A percentile compares a stretch with the other conserved stretches of the same genome.
phyloP scores from a whole-genome alignment of 2,888 invertebrate genomes.

The Callimorpha dominula region DNA sequence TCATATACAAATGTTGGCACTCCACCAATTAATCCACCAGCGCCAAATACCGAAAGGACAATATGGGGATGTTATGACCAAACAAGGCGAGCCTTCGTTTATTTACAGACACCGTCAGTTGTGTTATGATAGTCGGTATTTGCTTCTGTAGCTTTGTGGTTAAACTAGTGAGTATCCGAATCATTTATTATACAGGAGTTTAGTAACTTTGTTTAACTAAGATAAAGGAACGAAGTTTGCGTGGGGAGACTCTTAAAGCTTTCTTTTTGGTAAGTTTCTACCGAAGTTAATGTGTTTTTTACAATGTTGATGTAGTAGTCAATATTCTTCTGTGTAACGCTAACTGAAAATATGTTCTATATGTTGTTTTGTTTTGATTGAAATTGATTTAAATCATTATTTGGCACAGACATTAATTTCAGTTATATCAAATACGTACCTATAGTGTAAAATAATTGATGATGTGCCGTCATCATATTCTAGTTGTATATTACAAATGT shows the following conservation, averaged over 20 bases:
- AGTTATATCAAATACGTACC: not conserved
- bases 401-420: not conserved
- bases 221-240: not conserved
- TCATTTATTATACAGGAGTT: not conserved
- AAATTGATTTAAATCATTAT: no score
- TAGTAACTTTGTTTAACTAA: not conserved
- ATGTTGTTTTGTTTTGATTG: no score
- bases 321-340: no score
- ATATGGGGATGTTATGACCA: constrained; percentile 1
- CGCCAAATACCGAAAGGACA: constrained; percentile 1
- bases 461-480: no score
- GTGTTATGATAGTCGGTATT: not conserved
- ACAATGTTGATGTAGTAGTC: not conserved
- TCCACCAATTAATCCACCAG: not conserved
- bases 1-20: not conserved
- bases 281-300: not conserved
- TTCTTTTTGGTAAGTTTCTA: not conserved
- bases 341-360: no score
- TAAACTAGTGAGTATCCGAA: not conserved
- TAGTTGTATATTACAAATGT: no score
- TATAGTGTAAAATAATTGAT: not conserved
- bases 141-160: not conserved
- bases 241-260: not conserved
- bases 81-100: not conserved
- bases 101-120: not conserved